These are phyloP conservation scores for Oostethus manadensis DNA, from an alignment of 2,113 vertebrate genomes.

Conservation along the genomic window DNA sequence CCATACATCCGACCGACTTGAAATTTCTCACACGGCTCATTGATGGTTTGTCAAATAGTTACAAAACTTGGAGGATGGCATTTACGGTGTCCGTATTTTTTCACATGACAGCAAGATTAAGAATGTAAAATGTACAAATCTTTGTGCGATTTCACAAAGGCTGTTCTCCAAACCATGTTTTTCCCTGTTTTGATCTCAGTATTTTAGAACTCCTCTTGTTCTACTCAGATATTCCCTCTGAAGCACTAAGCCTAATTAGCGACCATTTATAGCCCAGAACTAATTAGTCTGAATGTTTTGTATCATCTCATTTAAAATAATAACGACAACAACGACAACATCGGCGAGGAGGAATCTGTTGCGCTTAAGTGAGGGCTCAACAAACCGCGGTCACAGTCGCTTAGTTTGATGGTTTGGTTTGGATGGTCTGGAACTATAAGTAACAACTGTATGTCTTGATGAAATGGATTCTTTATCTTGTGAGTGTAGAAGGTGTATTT, in stretches of 20 bases:
- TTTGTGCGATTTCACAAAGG: not conserved
- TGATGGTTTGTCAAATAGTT: too few species aligned
- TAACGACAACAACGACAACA: conserved; percentile 19
- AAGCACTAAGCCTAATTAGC: conserved; percentile 70
- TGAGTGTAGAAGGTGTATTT: too few species aligned
- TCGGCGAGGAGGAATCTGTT: conserved; percentile 15
- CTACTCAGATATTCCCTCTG: conserved; percentile 59
- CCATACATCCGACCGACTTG: too few species aligned
- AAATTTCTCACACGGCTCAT: too few species aligned
- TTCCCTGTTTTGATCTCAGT: conserved; percentile 27
- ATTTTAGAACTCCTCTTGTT: conserved; percentile 27
- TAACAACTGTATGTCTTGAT: not conserved
- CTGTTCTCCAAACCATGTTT: conserved; percentile 21
- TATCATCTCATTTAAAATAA: conserved; percentile 55
- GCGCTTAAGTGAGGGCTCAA: conserved; percentile 43
- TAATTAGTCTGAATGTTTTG: conserved; percentile 71
- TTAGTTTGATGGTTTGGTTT: conserved; percentile 49
- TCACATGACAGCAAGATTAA: too few species aligned
- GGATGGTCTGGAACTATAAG: not conserved
- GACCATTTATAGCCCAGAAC: conserved; percentile 65
- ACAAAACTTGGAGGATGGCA: too few species aligned
- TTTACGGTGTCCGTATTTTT: too few species aligned
- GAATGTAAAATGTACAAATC: not conserved
- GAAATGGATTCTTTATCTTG: not conserved
- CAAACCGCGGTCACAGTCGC: conserved; percentile 38